A percentile compares a stretch with the other conserved stretches of the same genome.
These are phyloP conservation scores for Margaritifera margaritifera DNA, from an alignment of 2,888 invertebrate genomes.

Conservation along the genomic window DNA sequence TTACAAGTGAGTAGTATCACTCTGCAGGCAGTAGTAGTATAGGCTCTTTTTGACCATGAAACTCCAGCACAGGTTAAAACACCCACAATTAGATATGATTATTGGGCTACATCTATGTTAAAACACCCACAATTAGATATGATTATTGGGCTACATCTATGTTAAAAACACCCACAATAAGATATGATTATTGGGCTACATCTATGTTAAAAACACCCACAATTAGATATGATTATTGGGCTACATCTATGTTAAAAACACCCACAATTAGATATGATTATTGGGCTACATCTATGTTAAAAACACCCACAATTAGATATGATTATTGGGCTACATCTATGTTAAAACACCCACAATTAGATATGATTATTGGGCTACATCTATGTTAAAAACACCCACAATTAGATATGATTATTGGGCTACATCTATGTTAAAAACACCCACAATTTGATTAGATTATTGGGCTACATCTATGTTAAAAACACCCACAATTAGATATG, in stretches of 20 bases:
- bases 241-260: background rate
- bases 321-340: background rate
- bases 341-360: background rate
- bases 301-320: background rate
- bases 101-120: background rate
- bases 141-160: background rate
- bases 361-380: background rate
- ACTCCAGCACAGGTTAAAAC: background rate
- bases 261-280: background rate
- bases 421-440: background rate
- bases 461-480: background rate
- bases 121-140: background rate
- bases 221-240: background rate
- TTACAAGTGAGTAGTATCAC: slow-evolving; percentile 74
- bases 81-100: background rate
- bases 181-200: background rate
- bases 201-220: background rate
- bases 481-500: background rate
- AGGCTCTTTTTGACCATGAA: background rate
- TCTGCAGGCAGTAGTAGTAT: too few species aligned
- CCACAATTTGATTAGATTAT: background rate
- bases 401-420: background rate
- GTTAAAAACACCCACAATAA: background rate
- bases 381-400: background rate
- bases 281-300: background rate